Conservation (phyloP, 2,888 invertebrate genomes). For the Callyntrura sp. region DNA sequence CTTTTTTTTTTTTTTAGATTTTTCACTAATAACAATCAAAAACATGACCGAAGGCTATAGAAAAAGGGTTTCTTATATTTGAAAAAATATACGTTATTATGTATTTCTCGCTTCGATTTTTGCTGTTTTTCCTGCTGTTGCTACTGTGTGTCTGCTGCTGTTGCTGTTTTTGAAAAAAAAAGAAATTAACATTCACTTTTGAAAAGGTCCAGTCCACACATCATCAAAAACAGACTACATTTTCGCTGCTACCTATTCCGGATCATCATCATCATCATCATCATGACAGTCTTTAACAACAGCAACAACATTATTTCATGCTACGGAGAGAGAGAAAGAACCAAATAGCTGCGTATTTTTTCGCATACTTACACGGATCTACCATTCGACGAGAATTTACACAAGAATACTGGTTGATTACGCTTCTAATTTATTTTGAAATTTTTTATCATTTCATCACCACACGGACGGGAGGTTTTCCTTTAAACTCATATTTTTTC, state of each 20-base stretch:
- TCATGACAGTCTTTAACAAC: background rate
- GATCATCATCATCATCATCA: background rate
- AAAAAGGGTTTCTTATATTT: constrained; percentile 35
- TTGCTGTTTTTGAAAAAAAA: too few relatives aligned
- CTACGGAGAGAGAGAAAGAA: background rate
- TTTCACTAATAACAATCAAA: constrained; percentile 65
- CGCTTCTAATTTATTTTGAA: constrained; percentile 38
- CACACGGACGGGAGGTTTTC: constrained; percentile 22
- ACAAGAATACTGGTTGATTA: constrained; percentile 47
- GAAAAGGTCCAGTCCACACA: constrained; percentile 54
- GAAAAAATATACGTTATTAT: background rate
- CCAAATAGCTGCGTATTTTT: background rate
- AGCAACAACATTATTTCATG: background rate
- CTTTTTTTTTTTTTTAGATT: background rate
- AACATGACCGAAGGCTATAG: constrained; percentile 64
- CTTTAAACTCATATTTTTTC: background rate
- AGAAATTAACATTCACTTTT: background rate
- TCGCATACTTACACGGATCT: background rate
- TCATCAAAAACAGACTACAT: constrained; percentile 15
- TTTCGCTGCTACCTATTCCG: background rate
- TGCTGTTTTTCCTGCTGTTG: background rate
- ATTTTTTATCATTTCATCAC: constrained; percentile 53
- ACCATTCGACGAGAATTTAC: background rate
- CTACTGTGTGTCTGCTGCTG: background rate
- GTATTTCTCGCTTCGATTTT: background rate